Evolutionary conservation across 2,888 invertebrate genomes (phyloP).

Genomic region (Meiosimyza decipiens): DNA sequence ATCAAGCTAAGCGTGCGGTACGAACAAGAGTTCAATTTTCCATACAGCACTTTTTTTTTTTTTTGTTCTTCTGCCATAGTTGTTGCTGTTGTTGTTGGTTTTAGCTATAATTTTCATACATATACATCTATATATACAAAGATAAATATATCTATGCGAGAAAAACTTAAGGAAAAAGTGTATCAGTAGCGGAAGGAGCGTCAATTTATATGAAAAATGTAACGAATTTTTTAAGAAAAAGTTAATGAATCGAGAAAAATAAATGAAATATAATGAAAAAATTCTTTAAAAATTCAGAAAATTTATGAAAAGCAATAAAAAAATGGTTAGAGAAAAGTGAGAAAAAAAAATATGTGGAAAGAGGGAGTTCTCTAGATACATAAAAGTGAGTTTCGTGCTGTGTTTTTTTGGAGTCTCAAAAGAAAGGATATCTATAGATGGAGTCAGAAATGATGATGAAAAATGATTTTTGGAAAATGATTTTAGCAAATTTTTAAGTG

Average conservation of each 20-base stretch:
- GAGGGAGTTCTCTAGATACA: slow-evolving; percentile 60
- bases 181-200: neutral
- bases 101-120: slow-evolving; percentile 25
- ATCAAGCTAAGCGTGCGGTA: slow-evolving; percentile 57
- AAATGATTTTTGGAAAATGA: slow-evolving; percentile 6
- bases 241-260: neutral
- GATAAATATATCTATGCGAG: slow-evolving; percentile 10
- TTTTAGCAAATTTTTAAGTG: slow-evolving; percentile 2
- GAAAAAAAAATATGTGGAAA: slow-evolving; percentile 40
- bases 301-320: slow-evolving; percentile 19
- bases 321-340: slow-evolving; percentile 26
- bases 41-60: no score
- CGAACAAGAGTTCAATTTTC: slow-evolving; percentile 55
- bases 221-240: slow-evolving; percentile 3
- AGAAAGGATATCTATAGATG: slow-evolving; percentile 31
- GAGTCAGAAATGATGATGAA: slow-evolving; percentile 4
- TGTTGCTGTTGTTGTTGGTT: slow-evolving; percentile 29
- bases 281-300: slow-evolving; percentile 38
- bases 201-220: slow-evolving; percentile 3
- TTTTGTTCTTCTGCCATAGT: neutral
- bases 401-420: slow-evolving; percentile 11
- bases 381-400: slow-evolving; percentile 58
- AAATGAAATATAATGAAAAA: slow-evolving; percentile 38
- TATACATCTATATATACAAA: slow-evolving; percentile 9
- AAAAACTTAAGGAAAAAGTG: slow-evolving; percentile 15